Percentiles rank a stretch among this genome's conserved stretches.
phyloP scores from a whole-genome alignment of 1,140 invertebrate genomes.

The Oryctes rhinoceros region DNA sequence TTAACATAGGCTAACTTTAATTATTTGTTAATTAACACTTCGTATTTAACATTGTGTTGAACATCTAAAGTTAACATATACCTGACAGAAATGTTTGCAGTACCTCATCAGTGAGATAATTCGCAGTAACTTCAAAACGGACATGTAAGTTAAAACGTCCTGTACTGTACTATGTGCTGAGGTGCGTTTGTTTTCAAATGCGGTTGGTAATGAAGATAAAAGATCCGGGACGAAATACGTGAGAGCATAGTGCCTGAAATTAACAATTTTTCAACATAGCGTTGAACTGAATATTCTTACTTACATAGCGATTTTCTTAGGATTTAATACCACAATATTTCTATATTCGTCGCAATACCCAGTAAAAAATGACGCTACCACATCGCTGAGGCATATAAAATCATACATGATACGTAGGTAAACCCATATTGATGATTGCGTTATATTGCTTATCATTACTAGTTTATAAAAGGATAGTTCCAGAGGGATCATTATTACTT shows the following conservation, averaged over 20 bases:
- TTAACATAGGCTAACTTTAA: no score
- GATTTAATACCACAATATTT: constrained; percentile 15
- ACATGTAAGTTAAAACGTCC: constrained; percentile 14
- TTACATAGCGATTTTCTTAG: constrained; percentile 17
- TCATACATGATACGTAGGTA: neutral
- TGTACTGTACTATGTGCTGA: neutral
- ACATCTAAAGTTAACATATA: constrained; percentile 1
- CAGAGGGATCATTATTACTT: constrained; percentile 32
- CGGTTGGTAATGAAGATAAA: constrained; percentile 6
- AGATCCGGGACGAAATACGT: constrained; percentile 33
- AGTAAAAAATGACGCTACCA: constrained; percentile 17
- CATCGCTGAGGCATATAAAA: constrained; percentile 22
- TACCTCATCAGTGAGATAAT: constrained; percentile 9
- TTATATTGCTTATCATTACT: constrained; percentile 7
- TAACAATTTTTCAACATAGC: neutral
- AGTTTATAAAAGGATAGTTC: constrained; percentile 31
- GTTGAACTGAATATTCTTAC: neutral
- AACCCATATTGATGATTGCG: neutral
- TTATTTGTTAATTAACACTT: neutral
- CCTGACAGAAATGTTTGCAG: constrained; percentile 28
- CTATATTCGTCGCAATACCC: constrained; percentile 11
- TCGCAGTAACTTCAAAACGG: constrained; percentile 16
- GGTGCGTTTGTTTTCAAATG: neutral
- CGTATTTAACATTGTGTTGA: neutral
- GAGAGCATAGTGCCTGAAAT: constrained; percentile 20